Percentiles rank a stretch among this genome's conserved stretches.
phyloP scores from a whole-genome alignment of 2,113 vertebrate species.

The Sisor rabdophorus region DNA sequence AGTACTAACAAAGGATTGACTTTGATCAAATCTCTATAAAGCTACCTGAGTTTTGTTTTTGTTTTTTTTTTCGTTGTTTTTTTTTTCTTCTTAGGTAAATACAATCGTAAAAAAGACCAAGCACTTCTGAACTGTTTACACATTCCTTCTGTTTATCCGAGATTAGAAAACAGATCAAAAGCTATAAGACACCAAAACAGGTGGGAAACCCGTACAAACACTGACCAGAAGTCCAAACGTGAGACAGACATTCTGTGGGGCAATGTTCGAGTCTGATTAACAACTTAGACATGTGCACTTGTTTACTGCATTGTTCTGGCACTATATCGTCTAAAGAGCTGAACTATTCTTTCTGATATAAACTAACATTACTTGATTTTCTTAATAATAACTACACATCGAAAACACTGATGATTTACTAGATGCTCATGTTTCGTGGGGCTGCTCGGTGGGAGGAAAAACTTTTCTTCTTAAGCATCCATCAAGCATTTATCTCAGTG shows the following conservation, averaged over 20 bases:
- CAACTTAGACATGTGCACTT: conserved; percentile 14
- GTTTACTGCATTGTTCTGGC: conserved; percentile 20
- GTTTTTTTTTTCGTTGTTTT: conserved; percentile 51
- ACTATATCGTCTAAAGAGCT: conserved; percentile 25
- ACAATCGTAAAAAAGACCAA: conserved; percentile 86
- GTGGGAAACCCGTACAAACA: conserved; percentile 51
- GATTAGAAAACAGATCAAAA: conserved; percentile 73
- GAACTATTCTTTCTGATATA: conserved; percentile 10
- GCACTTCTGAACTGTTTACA: conserved; percentile 66
- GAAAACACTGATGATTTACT: neutral
- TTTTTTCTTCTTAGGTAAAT: conserved; percentile 69
- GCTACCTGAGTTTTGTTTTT: conserved; percentile 79
- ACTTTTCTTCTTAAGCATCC: conserved; percentile 1
- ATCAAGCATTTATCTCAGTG: neutral
- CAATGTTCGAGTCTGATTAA: conserved; percentile 32
- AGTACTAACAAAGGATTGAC: conserved; percentile 63
- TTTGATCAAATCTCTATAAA: conserved; percentile 73
- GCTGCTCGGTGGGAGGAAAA: neutral
- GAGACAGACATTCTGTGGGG: conserved; percentile 28
- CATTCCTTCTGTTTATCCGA: conserved; percentile 65
- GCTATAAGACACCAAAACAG: conserved; percentile 69
- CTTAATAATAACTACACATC: conserved; percentile 12
- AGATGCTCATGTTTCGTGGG: conserved; percentile 18
- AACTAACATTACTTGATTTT: neutral
- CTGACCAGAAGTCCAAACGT: conserved; percentile 38